phyloP scores from a whole-genome alignment of 2,797 vertebrate genomes.

The Harpagifer antarcticus region DNA sequence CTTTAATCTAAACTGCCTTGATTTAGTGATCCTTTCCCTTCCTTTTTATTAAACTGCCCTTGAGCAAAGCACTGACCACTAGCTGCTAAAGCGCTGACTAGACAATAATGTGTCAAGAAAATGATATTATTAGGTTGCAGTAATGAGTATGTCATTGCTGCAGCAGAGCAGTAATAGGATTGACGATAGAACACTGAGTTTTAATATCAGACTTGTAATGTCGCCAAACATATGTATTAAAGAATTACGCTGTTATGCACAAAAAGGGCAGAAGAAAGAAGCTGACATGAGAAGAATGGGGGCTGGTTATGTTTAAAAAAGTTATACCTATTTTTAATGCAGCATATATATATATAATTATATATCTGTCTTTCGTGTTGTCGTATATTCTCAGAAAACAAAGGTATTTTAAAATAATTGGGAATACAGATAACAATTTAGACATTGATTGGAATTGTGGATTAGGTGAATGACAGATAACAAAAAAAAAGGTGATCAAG shows the following conservation, averaged over 20 bases:
- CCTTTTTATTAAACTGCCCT: conserved; percentile 29
- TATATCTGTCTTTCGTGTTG: background rate
- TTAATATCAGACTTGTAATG: background rate
- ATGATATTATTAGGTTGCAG: conserved; percentile 1
- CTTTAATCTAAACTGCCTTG: conserved; percentile 19
- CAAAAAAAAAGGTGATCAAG: background rate
- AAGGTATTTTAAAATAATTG: conserved; percentile 2
- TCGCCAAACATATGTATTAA: background rate
- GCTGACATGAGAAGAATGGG: background rate
- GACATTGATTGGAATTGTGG: background rate
- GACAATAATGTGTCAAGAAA: conserved; percentile 10
- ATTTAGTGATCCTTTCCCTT: conserved; percentile 8
- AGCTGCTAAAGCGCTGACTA: conserved; percentile 14
- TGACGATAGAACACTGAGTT: background rate
- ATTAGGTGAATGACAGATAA: conserved; percentile 9
- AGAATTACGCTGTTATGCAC: background rate
- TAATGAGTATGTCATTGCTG: conserved; percentile 7
- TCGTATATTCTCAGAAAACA: conserved; percentile 1
- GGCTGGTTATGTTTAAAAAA: background rate
- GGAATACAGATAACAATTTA: background rate
- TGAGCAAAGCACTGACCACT: conserved; percentile 19
- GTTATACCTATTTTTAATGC: background rate
- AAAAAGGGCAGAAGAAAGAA: background rate
- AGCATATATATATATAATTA: background rate
- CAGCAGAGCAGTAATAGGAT: conserved; percentile 1